These are phyloP conservation scores for Lophius piscatorius DNA, from an alignment of 2,113 vertebrate genomes.

Conservation along the genomic window DNA sequence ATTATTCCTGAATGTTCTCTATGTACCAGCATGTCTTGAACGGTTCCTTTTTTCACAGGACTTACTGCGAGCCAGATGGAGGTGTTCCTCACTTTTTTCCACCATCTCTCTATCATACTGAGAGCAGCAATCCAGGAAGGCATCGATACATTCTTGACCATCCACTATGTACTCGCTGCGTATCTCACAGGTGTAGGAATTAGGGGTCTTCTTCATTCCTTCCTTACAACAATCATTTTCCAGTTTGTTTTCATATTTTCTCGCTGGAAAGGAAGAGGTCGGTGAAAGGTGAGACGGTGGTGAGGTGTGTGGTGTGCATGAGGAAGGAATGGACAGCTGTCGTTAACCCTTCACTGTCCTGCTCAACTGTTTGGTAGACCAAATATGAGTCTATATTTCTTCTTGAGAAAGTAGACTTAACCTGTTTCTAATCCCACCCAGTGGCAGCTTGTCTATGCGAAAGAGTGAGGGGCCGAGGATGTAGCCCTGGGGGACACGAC, in stretches of 20 bases:
- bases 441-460: no score
- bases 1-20: neutral
- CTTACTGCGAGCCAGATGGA: conserved; percentile 73
- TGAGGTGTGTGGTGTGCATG: no score
- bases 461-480: no score
- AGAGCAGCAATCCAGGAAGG: conserved; percentile 87
- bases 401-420: no score
- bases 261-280: conserved; percentile 56
- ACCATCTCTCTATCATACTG: conserved; percentile 20
- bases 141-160: conserved; percentile 62
- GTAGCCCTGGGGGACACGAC: no score
- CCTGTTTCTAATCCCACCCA: no score
- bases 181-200: conserved; percentile 77
- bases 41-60: neutral
- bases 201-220: conserved; percentile 79
- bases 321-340: no score
- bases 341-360: no score
- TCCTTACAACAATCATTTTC: conserved; percentile 82
- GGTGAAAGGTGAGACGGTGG: neutral
- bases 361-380: no score
- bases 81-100: conserved; percentile 28
- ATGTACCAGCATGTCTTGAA: fast-evolving
- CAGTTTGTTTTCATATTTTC: conserved; percentile 59
- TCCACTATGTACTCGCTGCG: conserved; percentile 78
- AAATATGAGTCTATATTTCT: no score